Evolutionary conservation across 2,888 invertebrate species (phyloP), one percentile per base, ranked within the genome.

Genomic region (Vandiemenella viatica): DNA sequence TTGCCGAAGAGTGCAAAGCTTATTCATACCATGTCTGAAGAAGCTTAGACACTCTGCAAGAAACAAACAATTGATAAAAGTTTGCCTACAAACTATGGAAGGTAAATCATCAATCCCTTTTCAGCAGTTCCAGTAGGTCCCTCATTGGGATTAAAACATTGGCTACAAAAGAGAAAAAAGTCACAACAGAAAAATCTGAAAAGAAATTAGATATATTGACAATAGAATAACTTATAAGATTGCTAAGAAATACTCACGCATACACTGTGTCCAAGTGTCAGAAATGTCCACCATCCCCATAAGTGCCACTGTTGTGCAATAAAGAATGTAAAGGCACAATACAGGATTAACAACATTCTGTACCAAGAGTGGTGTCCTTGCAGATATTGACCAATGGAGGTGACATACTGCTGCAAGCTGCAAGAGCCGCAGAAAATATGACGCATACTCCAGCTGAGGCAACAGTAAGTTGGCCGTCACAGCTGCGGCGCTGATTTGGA

Each of bases 361-460:
- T 17, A 63, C 58, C 21, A 64, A 58, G 49, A 61, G 62, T 50
- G 71, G 70, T 43, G 67, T 67, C 50, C 69, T 58, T 4, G 69
- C 68, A 10, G 70, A 70, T 49, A 68, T 56, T n/a, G 68, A 67
- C 70, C 71, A 71, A 58, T 71, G 68, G 51, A 69, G 66, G 58
- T 71, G 71, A 55, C 69, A 69, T 56, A 71, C 66, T 19, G 70
- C 60, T 46, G 69, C 62, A 49, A 71, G 70, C 57, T 71, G 70
- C 20, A 69, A 56, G 37, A 71, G 61, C 55, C 71, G 71, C 13
- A 70, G 61, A 56, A 68, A 70, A 53, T 67, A 68, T 3, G 68
- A 64, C 1, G 64, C 61, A 58, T 71, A 70, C 55, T 71, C 69
- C 50, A 71, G 57, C 57, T 71, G 69, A 3, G 68, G 65, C 52